Percentiles rank a stretch among this genome's conserved stretches.
Conservation (phyloP, 2,888 invertebrate genomes). For the Ormyrus labotus region DNA sequence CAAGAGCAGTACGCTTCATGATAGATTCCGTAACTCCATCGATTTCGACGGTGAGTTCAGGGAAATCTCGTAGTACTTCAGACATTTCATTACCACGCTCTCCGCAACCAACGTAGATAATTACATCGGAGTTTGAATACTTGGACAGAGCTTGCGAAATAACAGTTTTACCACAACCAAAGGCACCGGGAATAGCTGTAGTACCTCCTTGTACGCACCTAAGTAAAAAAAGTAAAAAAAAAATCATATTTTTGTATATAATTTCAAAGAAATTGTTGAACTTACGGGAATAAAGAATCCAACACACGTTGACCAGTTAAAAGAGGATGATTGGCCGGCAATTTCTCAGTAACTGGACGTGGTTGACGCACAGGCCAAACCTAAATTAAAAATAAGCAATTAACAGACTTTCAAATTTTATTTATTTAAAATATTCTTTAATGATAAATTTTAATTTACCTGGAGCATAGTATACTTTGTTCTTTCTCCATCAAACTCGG, state of each 20-base stretch:
- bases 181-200: conserved; percentile 99
- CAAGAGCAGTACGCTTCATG: conserved; percentile 99
- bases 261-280: conserved; percentile 22
- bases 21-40: conserved; percentile 98
- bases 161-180: conserved; percentile 99
- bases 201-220: conserved; percentile 99
- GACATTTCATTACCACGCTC: conserved; percentile 99
- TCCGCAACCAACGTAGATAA: conserved; percentile 99
- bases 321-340: conserved; percentile 98
- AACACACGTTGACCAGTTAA: conserved; percentile 98
- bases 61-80: conserved; percentile 98
- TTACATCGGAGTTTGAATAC: conserved; percentile 99
- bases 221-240: conserved; percentile 53
- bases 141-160: conserved; percentile 99
- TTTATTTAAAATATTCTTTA: not conserved
- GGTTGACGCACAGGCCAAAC: conserved; percentile 99
- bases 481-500: conserved; percentile 98
- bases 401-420: not conserved
- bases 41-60: conserved; percentile 97
- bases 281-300: conserved; percentile 98
- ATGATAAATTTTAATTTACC: conserved; percentile 63
- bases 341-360: conserved; percentile 96
- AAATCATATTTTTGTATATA: too few species aligned
- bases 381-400: conserved; percentile 56
- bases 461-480: conserved; percentile 97